Percentiles rank a stretch among this genome's conserved stretches.
Evolutionary conservation across 1,140 invertebrate genomes (phyloP).

Genomic region (Euwallacea fornicatus): DNA sequence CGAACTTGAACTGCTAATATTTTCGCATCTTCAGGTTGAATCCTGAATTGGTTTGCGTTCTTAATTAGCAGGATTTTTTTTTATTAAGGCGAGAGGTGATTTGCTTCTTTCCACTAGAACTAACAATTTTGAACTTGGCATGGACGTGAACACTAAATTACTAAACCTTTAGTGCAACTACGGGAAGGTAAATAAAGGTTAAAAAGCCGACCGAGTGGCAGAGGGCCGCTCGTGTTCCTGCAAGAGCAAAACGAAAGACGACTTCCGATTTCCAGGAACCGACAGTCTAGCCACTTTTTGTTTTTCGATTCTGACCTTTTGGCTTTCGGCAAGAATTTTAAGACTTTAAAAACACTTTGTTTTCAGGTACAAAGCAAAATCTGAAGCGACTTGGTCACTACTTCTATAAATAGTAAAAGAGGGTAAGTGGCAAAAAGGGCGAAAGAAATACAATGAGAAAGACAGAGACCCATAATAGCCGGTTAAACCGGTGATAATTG

Average conservation of each 20-base stretch:
- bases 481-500: no score
- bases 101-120: not conserved
- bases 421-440: no score
- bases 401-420: no score
- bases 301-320: no score
- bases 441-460: no score
- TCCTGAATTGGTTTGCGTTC: conserved; percentile 8
- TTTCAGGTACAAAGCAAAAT: no score
- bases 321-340: no score
- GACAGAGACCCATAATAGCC: no score
- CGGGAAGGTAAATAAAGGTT: conserved; percentile 3
- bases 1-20: not conserved
- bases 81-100: not conserved
- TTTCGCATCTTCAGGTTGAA: not conserved
- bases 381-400: no score
- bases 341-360: no score
- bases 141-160: conserved; percentile 7
- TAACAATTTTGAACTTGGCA: conserved; percentile 3
- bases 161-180: conserved; percentile 6
- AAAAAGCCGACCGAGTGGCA: not conserved
- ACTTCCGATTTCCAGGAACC: conserved; percentile 14
- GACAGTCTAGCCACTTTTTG: no score
- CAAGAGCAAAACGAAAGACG: conserved; percentile 5
- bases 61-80: conserved; percentile 16
- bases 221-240: not conserved